Percentiles rank a stretch among this genome's conserved stretches.
Evolutionary conservation across 2,797 vertebrate genomes (phyloP).

Genomic region (Sebastes hubbsi): DNA sequence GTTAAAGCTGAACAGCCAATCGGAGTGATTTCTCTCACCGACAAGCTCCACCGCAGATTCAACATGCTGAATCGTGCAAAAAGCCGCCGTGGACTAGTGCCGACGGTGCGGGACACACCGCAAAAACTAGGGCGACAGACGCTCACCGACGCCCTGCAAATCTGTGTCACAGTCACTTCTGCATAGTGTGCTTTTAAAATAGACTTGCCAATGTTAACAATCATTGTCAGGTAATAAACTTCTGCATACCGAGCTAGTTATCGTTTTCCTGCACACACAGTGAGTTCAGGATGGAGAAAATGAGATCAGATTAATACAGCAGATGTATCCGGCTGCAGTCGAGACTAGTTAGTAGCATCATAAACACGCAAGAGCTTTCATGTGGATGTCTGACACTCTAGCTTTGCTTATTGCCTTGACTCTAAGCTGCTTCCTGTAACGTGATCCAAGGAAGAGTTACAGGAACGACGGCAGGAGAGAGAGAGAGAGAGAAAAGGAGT

Average conservation of each 20-base stretch:
- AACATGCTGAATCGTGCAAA: too few relatives aligned
- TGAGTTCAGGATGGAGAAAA: not conserved
- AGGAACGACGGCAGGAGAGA: not conserved
- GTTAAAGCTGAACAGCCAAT: too few relatives aligned
- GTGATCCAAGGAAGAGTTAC: not conserved
- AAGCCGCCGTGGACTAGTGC: too few relatives aligned
- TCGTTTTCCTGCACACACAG: not conserved
- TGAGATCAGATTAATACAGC: not conserved
- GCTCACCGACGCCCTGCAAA: not conserved
- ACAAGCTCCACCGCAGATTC: too few relatives aligned
- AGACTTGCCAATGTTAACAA: not conserved
- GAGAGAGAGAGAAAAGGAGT: not conserved
- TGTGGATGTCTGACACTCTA: not conserved
- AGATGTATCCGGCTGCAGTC: slow-evolving; percentile 5
- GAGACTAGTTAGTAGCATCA: not conserved
- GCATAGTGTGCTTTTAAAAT: not conserved
- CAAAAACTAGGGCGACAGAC: too few relatives aligned
- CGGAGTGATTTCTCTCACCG: too few relatives aligned
- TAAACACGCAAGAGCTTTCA: not conserved
- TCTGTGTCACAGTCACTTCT: not conserved
- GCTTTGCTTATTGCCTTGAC: not conserved
- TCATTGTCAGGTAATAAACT: not conserved
- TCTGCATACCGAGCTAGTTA: not conserved
- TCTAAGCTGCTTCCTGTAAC: slow-evolving; percentile 7
- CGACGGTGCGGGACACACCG: too few relatives aligned